Conservation (phyloP, 2,888 invertebrate genomes). For the Macrophya alboannulata region DNA sequence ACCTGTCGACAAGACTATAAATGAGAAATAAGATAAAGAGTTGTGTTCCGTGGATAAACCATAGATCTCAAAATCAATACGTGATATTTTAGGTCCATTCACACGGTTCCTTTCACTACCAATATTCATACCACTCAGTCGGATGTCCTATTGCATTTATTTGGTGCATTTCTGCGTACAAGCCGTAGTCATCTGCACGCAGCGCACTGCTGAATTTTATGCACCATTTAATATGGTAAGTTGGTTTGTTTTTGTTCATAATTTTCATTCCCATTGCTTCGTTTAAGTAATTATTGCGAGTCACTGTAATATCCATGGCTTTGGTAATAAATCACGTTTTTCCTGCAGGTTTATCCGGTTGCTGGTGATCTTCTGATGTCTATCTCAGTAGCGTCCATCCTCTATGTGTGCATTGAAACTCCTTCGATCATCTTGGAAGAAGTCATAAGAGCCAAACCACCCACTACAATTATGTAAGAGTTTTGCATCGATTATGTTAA, state of each 20-base stretch:
- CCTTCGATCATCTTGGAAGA: slow-evolving; percentile 60
- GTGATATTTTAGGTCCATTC: slow-evolving; percentile 79
- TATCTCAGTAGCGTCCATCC: slow-evolving; percentile 53
- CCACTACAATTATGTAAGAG: background rate
- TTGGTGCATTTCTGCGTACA: slow-evolving; percentile 74
- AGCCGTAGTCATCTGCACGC: slow-evolving; percentile 75
- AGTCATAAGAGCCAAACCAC: background rate
- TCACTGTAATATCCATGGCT: background rate
- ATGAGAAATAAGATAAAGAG: background rate
- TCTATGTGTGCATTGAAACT: slow-evolving; percentile 59
- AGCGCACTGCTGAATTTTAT: slow-evolving; percentile 71
- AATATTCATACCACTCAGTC: slow-evolving; percentile 79
- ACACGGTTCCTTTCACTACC: slow-evolving; percentile 81
- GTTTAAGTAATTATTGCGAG: background rate
- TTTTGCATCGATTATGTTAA: background rate
- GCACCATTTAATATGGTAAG: slow-evolving; percentile 72
- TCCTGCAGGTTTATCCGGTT: slow-evolving; percentile 5
- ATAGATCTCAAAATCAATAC: background rate
- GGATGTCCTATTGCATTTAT: slow-evolving; percentile 76
- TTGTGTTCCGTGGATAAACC: background rate
- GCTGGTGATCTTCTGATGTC: slow-evolving; percentile 55
- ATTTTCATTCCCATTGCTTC: background rate
- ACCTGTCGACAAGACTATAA: background rate
- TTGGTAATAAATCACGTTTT: background rate
- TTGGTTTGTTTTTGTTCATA: background rate